A percentile compares a stretch with the other conserved stretches of the same genome.
These are phyloP conservation scores for Lampris incognitus DNA, from an alignment of 2,113 vertebrate genomes.

Conservation along the genomic window DNA sequence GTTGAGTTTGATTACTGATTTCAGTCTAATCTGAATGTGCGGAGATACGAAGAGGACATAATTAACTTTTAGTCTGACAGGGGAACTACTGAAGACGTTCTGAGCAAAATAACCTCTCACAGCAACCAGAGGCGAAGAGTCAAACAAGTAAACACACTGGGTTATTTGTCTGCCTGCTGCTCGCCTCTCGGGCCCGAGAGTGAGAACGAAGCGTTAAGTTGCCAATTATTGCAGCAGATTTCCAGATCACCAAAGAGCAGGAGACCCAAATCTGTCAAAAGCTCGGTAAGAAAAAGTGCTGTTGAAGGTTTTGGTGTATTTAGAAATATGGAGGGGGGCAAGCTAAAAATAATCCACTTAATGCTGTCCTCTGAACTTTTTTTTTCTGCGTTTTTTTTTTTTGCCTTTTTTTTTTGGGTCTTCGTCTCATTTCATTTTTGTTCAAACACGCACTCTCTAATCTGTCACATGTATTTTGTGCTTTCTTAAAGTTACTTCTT, in stretches of 20 bases:
- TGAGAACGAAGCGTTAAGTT: constrained; percentile 49
- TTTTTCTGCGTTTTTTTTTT: neutral
- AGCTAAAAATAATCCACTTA: neutral
- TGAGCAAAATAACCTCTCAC: neutral
- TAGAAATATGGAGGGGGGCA: constrained; percentile 38
- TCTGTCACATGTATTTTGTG: constrained; percentile 27
- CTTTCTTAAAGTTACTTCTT: constrained; percentile 41
- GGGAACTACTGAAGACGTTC: no score
- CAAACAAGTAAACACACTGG: constrained; percentile 1
- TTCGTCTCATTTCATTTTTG: constrained; percentile 38
- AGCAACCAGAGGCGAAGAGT: neutral
- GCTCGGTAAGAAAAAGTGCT: constrained; percentile 61
- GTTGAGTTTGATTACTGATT: no score
- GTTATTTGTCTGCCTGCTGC: constrained; percentile 21
- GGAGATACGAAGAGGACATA: no score
- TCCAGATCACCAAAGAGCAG: constrained; percentile 53
- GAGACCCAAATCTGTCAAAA: constrained; percentile 72
- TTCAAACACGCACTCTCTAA: constrained; percentile 47
- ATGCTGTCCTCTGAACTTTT: neutral
- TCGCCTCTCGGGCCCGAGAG: constrained; percentile 11
- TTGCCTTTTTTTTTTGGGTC: constrained; percentile 9
- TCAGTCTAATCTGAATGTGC: no score
- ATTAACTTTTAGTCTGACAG: no score
- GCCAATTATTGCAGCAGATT: constrained; percentile 62
- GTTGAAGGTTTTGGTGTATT: constrained; percentile 45